Percentiles rank a stretch among this genome's conserved stretches.
phyloP scores from a whole-genome alignment of 2,797 vertebrate species.

The Serranus cabrilla region DNA sequence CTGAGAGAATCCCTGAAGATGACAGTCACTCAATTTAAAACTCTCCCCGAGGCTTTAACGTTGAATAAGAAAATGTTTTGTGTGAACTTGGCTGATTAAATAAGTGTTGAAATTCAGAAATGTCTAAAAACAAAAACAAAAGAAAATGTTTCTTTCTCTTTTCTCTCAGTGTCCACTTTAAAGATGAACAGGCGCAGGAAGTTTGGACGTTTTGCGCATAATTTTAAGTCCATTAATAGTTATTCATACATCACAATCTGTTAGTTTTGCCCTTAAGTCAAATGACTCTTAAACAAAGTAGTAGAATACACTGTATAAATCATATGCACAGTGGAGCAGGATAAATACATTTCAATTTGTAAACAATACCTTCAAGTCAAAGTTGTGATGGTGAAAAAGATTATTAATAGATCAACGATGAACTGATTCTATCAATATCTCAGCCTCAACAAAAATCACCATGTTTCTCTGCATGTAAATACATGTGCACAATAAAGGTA shows the following conservation, averaged over 20 bases:
- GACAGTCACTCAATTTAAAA: conserved; percentile 47
- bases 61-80: conserved; percentile 45
- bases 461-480: conserved; percentile 31
- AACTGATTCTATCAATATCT: conserved; percentile 49
- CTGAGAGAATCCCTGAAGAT: conserved; percentile 40
- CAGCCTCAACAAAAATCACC: conserved; percentile 1
- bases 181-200: background rate
- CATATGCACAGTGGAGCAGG: background rate
- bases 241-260: conserved; percentile 1
- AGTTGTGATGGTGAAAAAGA: background rate
- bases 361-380: background rate
- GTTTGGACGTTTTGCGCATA: background rate
- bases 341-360: background rate
- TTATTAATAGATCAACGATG: conserved; percentile 29
- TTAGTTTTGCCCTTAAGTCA: background rate
- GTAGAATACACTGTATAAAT: background rate
- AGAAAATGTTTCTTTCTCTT: background rate
- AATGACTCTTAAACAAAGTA: too few relatives aligned
- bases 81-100: conserved; percentile 40
- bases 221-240: conserved; percentile 3
- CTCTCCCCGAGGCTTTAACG: conserved; percentile 26
- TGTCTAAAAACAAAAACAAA: conserved; percentile 20
- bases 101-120: conserved; percentile 37
- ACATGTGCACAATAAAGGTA: conserved; percentile 33
- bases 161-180: background rate